Conservation (phyloP, 1,140 invertebrate species). For the Cardiocondyla obscurior region DNA sequence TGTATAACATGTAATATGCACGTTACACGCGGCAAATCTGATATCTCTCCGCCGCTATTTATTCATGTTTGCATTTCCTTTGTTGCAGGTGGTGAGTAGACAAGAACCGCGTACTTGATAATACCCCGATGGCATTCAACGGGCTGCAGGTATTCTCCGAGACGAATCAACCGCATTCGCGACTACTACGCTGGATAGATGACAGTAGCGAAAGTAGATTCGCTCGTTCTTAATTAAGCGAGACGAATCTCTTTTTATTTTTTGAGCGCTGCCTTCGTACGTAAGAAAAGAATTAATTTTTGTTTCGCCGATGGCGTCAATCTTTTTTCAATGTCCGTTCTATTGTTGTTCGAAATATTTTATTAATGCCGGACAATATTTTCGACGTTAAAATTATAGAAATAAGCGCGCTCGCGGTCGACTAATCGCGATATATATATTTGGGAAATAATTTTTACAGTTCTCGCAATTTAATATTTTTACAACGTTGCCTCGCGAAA, state of each 20-base stretch:
- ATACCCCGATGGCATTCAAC: not conserved
- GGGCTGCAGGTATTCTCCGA: not conserved
- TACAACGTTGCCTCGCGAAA: not conserved
- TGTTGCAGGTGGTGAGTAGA: constrained; percentile 51
- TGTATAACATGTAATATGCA: constrained; percentile 44
- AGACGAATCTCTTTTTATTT: not conserved
- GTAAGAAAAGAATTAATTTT: constrained; percentile 21
- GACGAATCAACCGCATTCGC: constrained; percentile 7
- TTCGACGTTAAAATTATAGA: not conserved
- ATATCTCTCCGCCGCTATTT: constrained; percentile 32
- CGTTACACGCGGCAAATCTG: constrained; percentile 25
- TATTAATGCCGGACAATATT: constrained; percentile 42
- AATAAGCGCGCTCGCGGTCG: not conserved
- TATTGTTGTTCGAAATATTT: constrained; percentile 1
- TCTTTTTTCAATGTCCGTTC: constrained; percentile 4
- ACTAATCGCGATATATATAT: not conserved
- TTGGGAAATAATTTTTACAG: not conserved
- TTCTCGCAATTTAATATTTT: not conserved
- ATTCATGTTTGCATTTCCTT: constrained; percentile 54
- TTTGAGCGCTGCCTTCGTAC: not conserved
- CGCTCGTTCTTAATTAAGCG: constrained; percentile 11
- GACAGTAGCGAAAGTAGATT: constrained; percentile 11
- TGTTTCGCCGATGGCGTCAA: not conserved
- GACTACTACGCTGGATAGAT: not conserved
- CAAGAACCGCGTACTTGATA: not conserved